Base-by-base conservation (phyloP, 2,113 vertebrate genomes). In the Pagrus major region DNA sequence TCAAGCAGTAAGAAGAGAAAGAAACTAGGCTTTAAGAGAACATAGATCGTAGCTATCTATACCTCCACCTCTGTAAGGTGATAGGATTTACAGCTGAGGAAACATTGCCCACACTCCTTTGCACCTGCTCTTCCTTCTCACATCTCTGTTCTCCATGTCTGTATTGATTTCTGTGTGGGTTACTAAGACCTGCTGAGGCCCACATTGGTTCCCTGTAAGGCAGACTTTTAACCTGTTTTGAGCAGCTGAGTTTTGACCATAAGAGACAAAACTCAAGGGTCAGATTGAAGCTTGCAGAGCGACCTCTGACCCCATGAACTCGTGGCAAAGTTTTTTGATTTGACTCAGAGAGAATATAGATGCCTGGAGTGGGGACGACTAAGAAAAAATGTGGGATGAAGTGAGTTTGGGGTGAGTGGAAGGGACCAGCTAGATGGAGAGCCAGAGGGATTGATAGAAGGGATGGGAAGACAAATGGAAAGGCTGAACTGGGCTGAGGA, bases 81-180 rank as follows among this genome's bases (percentile, higher is more conserved):
- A 31, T 71, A 33, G 27, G 65, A 82, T 78, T 78, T 70, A 66
- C 64, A 74, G 71, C 73, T 60, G 63, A 79, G 68, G 64, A 70
- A 73, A 35, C 56, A 41, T 67, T 88, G 78, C 84, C 82, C 84
- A 85, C 87, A 73, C 76, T 84, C 4, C 71, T 54, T 84, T 71
- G 66, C 74, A 79, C 61, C 76, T 27, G 37, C 71, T 70, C 64
- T 47, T 74, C 61, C 11, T 61, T 58, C 81, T 81, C 47, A 64
- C 52, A 25, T 25, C 63, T 83, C 66, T 69, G n/a, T 72, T 71
- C 84, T 75, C 41, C 47, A 20, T 61, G 86, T 85, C 14, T 9
- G 0, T 59, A 92, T 89, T 71, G 91, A 92, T 89, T 92, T 88
- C 63, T 72, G 74, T 80, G 82, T 80, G 78, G 86, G 89, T 81